Percentiles rank a stretch among this genome's conserved stretches.
phyloP scores from a whole-genome alignment of 1,140 invertebrate genomes.

The Drosophila micromelanica region DNA sequence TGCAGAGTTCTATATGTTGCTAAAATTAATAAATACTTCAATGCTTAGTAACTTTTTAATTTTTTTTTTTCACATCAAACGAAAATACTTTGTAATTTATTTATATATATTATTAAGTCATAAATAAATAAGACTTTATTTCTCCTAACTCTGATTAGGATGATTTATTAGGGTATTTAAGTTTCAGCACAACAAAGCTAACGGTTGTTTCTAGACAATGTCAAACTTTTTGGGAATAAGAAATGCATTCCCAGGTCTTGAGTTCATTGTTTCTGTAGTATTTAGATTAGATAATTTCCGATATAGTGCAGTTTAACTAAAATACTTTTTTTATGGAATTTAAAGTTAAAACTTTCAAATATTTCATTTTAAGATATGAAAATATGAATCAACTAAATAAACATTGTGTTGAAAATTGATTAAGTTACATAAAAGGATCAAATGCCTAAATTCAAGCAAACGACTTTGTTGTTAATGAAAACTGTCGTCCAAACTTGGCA shows the following conservation, averaged over 20 bases:
- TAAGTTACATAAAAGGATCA: neutral
- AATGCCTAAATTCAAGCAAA: constrained; percentile 5
- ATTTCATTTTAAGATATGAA: neutral
- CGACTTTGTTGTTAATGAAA: constrained; percentile 25
- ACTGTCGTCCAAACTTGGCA: constrained; percentile 21
- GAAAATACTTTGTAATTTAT: too few species aligned
- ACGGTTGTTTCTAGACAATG: neutral
- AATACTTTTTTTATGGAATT: neutral
- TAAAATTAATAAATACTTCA: too few species aligned
- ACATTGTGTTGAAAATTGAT: neutral
- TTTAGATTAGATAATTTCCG: neutral
- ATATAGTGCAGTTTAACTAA: neutral
- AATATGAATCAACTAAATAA: neutral
- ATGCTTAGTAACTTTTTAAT: too few species aligned
- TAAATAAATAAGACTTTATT: too few species aligned
- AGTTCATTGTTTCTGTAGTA: neutral
- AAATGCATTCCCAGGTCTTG: constrained; percentile 2
- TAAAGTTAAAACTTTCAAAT: neutral
- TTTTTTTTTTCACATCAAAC: too few species aligned
- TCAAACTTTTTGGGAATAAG: neutral
- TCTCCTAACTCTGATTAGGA: too few species aligned
- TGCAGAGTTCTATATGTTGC: too few species aligned
- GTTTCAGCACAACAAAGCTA: neutral
- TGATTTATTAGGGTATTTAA: neutral
- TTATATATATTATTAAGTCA: too few species aligned